Conservation (phyloP, 2,888 invertebrate species). For the Dilophus febrilis region DNA sequence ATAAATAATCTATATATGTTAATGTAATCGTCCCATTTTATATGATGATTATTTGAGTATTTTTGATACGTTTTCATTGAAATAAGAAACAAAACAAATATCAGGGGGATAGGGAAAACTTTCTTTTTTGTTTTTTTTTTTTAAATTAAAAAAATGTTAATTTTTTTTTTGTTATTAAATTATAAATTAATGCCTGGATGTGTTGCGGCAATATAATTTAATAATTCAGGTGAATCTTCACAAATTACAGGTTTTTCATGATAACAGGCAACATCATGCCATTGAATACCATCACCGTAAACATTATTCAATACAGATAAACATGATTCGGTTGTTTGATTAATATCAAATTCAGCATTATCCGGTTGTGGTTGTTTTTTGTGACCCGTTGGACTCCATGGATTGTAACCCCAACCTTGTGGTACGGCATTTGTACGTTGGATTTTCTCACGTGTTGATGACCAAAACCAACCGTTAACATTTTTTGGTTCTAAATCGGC, state of each 20-base stretch:
- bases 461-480: conserved; percentile 86
- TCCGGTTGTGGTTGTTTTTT: conserved; percentile 78
- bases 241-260: conserved; percentile 85
- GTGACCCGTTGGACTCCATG: conserved; percentile 82
- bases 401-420: conserved; percentile 51
- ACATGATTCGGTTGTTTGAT: conserved; percentile 74
- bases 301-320: conserved; percentile 78
- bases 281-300: conserved; percentile 82
- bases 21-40: too few species aligned
- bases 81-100: too few species aligned
- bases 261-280: conserved; percentile 84
- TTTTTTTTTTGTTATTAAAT: too few species aligned
- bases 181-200: conserved; percentile 71
- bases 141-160: too few species aligned
- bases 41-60: too few species aligned
- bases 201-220: conserved; percentile 68
- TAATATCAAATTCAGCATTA: conserved; percentile 82
- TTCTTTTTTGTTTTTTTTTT: too few species aligned
- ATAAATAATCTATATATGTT: too few species aligned
- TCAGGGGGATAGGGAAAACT: too few species aligned
- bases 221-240: conserved; percentile 76
- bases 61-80: too few species aligned
- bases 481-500: conserved; percentile 73
- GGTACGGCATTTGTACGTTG: conserved; percentile 40
- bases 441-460: conserved; percentile 74